These are phyloP conservation scores for Axinella damicornis DNA, from an alignment of 37 sponge, comb jelly and placozoan genomes.

Conservation along the genomic window DNA sequence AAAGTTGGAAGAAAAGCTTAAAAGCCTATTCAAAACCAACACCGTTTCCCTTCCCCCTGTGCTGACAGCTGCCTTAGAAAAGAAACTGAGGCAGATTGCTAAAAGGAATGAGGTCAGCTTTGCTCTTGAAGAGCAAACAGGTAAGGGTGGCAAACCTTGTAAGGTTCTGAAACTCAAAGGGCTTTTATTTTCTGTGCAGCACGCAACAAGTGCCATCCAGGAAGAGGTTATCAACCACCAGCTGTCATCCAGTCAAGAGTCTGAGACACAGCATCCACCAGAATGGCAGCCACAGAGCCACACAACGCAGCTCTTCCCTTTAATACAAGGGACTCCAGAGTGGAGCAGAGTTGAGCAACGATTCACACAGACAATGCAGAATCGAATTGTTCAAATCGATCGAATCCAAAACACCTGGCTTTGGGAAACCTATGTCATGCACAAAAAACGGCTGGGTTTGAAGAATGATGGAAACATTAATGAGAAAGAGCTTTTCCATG, in stretches of 20 bases:
- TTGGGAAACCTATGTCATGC: no score
- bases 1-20: constrained; percentile 14
- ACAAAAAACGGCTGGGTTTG: constrained; percentile 72
- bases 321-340: constrained; percentile 35
- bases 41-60: constrained; percentile 4
- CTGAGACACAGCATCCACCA: constrained; percentile 12
- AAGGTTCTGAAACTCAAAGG: constrained; percentile 35
- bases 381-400: constrained; percentile 18
- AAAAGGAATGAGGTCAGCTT: constrained; percentile 3
- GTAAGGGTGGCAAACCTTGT: constrained; percentile 7
- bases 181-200: neutral
- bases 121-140: neutral
- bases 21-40: neutral
- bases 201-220: constrained; percentile 27
- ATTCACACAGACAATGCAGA: constrained; percentile 55
- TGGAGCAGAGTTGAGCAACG: constrained; percentile 45
- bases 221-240: constrained; percentile 48
- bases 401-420: no score
- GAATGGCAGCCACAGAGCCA: constrained; percentile 61
- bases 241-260: neutral
- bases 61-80: constrained; percentile 13
- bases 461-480: constrained; percentile 72
- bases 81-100: constrained; percentile 42
- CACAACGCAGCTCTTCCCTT: constrained; percentile 32
- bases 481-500: constrained; percentile 83